Percentiles rank a stretch among this genome's conserved stretches.
Evolutionary conservation across 2,113 vertebrate species (phyloP).

Genomic region (Athene noctua): DNA sequence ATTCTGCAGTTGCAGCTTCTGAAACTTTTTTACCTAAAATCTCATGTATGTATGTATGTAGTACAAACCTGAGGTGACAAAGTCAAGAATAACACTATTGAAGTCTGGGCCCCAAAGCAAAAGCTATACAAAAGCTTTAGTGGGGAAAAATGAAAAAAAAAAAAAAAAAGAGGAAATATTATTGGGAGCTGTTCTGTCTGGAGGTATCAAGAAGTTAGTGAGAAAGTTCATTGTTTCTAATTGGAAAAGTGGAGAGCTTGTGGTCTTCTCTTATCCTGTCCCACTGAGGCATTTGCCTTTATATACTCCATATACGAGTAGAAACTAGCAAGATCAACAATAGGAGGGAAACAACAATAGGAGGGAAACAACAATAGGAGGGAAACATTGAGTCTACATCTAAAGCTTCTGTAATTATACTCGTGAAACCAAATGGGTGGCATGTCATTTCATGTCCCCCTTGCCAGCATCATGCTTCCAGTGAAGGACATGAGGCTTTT

Average conservation of each 20-base stretch:
- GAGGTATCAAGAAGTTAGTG: background rate
- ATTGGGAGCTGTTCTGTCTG: background rate
- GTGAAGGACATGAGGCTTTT: background rate
- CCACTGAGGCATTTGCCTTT: background rate
- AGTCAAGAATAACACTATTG: background rate
- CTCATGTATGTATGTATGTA: rapidly evolving
- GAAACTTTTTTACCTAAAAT: background rate
- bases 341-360: background rate
- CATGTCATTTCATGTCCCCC: background rate
- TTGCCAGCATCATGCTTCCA: background rate
- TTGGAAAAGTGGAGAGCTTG: background rate
- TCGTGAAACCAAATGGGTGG: background rate
- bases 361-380: background rate
- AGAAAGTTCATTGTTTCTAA: background rate
- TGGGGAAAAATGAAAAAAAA: too few species aligned
- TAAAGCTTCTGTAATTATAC: background rate
- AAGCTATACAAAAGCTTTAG: background rate
- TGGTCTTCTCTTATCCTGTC: background rate
- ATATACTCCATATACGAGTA: background rate
- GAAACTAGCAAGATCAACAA: background rate
- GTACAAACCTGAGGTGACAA: background rate
- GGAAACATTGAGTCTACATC: background rate
- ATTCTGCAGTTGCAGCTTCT: background rate
- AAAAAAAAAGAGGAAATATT: background rate
- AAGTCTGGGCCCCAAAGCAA: background rate